A percentile compares a stretch with the other conserved stretches of the same genome.
These are phyloP conservation scores for Eumerus sabulonum DNA, from an alignment of 2,888 invertebrate genomes.

Conservation along the genomic window DNA sequence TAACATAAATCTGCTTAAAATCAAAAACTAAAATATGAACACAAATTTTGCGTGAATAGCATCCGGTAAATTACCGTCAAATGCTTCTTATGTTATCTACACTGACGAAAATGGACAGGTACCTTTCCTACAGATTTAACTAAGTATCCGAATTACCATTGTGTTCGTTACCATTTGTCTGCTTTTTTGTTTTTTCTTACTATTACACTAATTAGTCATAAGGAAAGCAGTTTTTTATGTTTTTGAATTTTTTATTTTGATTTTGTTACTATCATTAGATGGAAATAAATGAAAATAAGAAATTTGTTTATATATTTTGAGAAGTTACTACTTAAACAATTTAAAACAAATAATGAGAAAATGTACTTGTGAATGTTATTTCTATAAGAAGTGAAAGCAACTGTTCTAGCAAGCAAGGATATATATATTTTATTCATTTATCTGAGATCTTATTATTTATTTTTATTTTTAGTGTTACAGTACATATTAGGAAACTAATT, in stretches of 20 bases:
- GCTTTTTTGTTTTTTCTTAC: too few relatives aligned
- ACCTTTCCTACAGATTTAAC: constrained; percentile 73
- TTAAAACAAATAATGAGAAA: neutral
- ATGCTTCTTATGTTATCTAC: constrained; percentile 96
- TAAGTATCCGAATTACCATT: too few relatives aligned
- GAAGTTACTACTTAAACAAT: neutral
- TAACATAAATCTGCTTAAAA: constrained; percentile 18
- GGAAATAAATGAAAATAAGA: neutral
- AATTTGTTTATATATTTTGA: constrained; percentile 6
- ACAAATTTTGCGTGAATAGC: constrained; percentile 70
- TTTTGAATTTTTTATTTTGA: too few relatives aligned
- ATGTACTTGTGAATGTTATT: too few relatives aligned
- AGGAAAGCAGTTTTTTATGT: too few relatives aligned
- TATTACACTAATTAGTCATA: too few relatives aligned
- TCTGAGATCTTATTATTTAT: neutral
- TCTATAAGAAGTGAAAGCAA: too few relatives aligned
- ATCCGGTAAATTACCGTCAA: constrained; percentile 86
- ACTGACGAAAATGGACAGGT: constrained; percentile 98
- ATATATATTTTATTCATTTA: constrained; percentile 12
- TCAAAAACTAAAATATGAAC: neutral
- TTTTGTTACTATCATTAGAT: neutral
- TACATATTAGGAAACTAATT: too few relatives aligned
- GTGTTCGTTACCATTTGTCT: too few relatives aligned
- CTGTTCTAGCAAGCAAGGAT: constrained; percentile 44
- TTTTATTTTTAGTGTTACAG: too few relatives aligned